These are phyloP conservation scores for Meandrina meandrites DNA, from an alignment of 92 coral and sea anemone genomes.

Conservation along the genomic window DNA sequence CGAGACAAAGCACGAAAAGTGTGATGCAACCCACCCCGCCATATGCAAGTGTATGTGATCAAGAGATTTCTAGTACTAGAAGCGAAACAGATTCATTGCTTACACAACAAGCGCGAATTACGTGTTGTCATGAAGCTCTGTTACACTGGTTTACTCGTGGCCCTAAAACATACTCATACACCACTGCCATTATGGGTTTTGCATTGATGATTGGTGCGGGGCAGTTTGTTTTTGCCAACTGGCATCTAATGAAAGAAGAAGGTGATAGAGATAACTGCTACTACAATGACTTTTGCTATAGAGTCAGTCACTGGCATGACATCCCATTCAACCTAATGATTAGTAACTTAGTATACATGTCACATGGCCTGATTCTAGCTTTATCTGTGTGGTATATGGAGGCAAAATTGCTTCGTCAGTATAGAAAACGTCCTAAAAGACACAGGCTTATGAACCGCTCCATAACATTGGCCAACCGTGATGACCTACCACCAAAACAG, in stretches of 20 bases:
- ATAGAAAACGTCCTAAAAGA: neutral
- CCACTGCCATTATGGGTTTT: constrained; percentile 77
- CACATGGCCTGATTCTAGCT: constrained; percentile 78
- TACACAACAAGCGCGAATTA: too few species aligned
- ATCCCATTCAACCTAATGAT: constrained; percentile 87
- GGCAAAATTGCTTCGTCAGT: constrained; percentile 49
- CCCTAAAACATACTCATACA: constrained; percentile 67
- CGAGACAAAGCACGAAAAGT: too few species aligned
- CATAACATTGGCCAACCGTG: too few species aligned
- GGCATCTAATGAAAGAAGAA: constrained; percentile 67
- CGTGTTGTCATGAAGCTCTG: too few species aligned
- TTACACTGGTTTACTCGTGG: neutral
- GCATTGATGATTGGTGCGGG: constrained; percentile 79
- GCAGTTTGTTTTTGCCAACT: constrained; percentile 82
- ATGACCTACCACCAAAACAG: constrained; percentile 37
- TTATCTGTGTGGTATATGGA: constrained; percentile 72
- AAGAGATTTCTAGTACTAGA: too few species aligned
- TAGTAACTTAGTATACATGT: constrained; percentile 78
- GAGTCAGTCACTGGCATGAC: constrained; percentile 61
- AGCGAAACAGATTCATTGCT: too few species aligned
- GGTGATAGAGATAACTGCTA: constrained; percentile 84
- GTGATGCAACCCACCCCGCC: too few species aligned
- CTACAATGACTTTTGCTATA: constrained; percentile 85
- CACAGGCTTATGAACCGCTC: too few species aligned
- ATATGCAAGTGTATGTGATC: too few species aligned